Base-by-base conservation (phyloP, 2,888 invertebrate species). In the Tortrix viridana region DNA sequence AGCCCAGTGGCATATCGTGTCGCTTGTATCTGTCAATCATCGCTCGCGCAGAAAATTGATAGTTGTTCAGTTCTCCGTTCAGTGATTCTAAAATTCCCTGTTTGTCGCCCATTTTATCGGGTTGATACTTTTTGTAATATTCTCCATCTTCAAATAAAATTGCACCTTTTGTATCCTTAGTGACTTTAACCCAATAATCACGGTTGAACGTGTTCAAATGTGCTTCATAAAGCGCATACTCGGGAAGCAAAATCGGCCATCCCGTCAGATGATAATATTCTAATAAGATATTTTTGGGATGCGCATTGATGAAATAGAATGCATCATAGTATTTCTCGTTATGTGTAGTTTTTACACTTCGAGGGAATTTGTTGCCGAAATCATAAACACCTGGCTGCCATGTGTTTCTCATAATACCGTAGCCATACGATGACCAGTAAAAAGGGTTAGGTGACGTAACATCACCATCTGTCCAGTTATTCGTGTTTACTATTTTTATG, bases 241-340 rank as follows among this genome's bases (percentile, higher is more conserved):
- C 86, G 0, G 91, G 89, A 83, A 92, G 81, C 41, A 89, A 77
- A 43, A 85, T 79, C 4, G 91, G 90, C 59, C 74, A 69, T 3
- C 91, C 91, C 7, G 91, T 91, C 4, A 92, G 77, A 68, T 89
- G 89, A 63, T 81, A 92, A 70, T 91, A 92, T 73, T 90, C 91
- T 20, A 69, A 76, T 55, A 92, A 73, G 64, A 91, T 84, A 65
- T 85, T 81, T 65, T 68, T 77, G 3, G 88, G 85, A 55, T 70
- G 62, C 7, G 71, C 57, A 66, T 79, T 88, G 18, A 92, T 85
- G 59, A 92, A 86, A 70, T 77, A 88, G 74, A 87, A 91, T 6
- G 86, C 89, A 70, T 91, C 91, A 56, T 85, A 88, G 44, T 84
- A 74, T 37, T 74, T 68, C 60, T 74, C 84, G 47, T 73, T 64